Evolutionary conservation across 2,113 vertebrate species (phyloP).

Genomic region (Psophia crepitans): DNA sequence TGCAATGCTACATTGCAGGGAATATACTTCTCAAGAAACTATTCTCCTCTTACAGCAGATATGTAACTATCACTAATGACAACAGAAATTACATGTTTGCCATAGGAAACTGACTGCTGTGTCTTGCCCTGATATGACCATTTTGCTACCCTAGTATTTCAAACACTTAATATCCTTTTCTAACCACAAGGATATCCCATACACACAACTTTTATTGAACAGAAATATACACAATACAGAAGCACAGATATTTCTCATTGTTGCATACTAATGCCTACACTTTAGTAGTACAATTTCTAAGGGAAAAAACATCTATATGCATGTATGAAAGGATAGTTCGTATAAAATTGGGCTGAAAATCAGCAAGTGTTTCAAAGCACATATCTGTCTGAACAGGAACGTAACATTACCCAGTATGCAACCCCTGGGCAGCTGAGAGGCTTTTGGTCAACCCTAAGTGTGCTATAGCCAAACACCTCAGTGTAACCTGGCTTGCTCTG

Average conservation of each 20-base stretch:
- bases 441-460: neutral
- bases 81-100: neutral
- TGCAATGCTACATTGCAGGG: neutral
- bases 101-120: neutral
- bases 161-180: neutral
- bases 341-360: neutral
- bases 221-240: neutral
- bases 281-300: neutral
- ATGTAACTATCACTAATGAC: neutral
- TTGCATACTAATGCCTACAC: neutral
- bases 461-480: neutral
- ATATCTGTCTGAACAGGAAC: neutral
- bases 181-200: neutral
- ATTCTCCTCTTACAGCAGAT: neutral
- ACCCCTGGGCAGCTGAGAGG: neutral
- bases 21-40: neutral
- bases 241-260: neutral
- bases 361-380: neutral
- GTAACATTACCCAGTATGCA: neutral
- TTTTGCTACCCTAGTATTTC: neutral
- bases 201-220: neutral
- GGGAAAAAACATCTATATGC: neutral
- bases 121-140: neutral
- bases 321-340: neutral
- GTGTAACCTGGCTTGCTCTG: fast-evolving